Conservation (phyloP, 2,888 invertebrate genomes). For the Athalia cordata region DNA sequence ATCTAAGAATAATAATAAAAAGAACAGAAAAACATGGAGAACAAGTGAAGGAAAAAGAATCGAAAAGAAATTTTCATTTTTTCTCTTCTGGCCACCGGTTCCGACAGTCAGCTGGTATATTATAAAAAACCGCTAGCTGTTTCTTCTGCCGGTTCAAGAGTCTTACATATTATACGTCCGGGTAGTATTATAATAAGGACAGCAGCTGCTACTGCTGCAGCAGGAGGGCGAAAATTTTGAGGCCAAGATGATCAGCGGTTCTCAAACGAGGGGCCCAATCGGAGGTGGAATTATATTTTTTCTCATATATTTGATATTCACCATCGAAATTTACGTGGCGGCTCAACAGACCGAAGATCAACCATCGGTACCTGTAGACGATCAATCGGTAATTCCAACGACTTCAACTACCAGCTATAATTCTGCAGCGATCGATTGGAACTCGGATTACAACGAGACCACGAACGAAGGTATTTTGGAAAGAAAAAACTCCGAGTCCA, state of each 20-base stretch:
- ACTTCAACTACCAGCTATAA: constrained; percentile 34
- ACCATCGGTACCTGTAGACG: constrained; percentile 37
- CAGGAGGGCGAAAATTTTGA: constrained; percentile 61
- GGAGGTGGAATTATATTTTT: constrained; percentile 54
- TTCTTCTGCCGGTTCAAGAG: too few relatives aligned
- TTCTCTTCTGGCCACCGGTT: too few relatives aligned
- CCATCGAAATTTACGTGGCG: constrained; percentile 51
- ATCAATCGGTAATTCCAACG: constrained; percentile 27
- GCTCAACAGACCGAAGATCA: constrained; percentile 51
- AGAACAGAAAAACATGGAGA: neutral
- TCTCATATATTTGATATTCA: constrained; percentile 47
- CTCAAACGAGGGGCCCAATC: constrained; percentile 53
- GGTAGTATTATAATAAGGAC: neutral
- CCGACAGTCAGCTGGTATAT: neutral
- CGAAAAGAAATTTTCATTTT: neutral
- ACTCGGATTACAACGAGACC: constrained; percentile 9
- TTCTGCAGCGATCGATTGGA: neutral
- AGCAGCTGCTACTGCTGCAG: constrained; percentile 14
- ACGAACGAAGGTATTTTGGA: constrained; percentile 7
- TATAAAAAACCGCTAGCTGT: neutral
- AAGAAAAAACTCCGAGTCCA: too few relatives aligned
- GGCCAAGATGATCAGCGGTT: constrained; percentile 59
- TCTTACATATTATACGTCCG: neutral
- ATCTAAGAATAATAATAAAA: too few relatives aligned
- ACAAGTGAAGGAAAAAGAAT: neutral